Evolutionary conservation across 92 coral and sea anemone genomes (phyloP), one percentile per base, ranked within the genome.

Genomic region (Porites rus): DNA sequence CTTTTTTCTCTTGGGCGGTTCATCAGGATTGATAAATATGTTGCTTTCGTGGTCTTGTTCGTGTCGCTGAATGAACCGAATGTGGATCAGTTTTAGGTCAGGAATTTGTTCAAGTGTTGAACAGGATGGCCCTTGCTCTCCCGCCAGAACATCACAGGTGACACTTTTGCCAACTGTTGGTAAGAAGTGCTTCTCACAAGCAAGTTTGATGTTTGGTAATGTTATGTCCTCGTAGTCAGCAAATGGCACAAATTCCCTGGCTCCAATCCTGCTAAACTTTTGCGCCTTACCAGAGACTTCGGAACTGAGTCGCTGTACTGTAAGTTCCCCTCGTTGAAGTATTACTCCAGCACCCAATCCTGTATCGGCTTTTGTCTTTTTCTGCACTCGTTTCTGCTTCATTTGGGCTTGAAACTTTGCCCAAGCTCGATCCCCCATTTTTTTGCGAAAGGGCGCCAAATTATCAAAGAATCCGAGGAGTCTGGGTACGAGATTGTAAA

Each of bases 171-270:
- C 88, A 38, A 84, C 88, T 84, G 53, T 84, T 51, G 69, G 43
- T n/a, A 51, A 61, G 70, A 84, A 84, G 72, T 84, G 64, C 88
- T 75, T 84, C 75, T 75, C 31, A 75, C 88, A 84, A 8, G 83
- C 88, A 52, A 22, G 31, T 53, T 84, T 84, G 14, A 84, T 84
- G 75, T 84, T 75, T 8, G 3, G 11, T 11, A 84, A 21, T 6
- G 83, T 84, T 22, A 84, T 1, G 6, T 84, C 84, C 72, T 84
- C 84, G 24, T 74, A 75, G 20, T 63, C 74, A 9, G 70, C 31
- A 19, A 84, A 86, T 28, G 90, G 90, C 56, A 86, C 90, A 71
- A 86, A 86, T 50, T 86, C 90, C 24, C 90, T 14, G 53, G 85
- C 68, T 9, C 87, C 81, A 7, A 73, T 83, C 5, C 87, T 43